Conservation (phyloP, 2,113 vertebrate species). For the Corynorhinus townsendii region DNA sequence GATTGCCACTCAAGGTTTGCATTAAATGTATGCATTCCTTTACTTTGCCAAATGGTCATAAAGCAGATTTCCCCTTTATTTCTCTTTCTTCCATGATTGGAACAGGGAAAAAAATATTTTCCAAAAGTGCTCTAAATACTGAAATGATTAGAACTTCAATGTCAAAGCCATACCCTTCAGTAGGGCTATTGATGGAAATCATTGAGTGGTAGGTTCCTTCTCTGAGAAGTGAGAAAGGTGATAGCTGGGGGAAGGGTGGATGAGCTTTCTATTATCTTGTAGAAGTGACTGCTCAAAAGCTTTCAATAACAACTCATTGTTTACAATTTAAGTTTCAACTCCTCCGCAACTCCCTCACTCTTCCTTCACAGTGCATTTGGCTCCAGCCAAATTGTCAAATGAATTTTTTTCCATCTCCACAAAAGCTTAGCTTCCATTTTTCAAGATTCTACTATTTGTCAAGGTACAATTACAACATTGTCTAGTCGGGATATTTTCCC, state of each 20-base stretch:
- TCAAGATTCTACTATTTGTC: neutral
- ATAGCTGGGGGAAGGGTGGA: neutral
- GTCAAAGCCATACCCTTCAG: neutral
- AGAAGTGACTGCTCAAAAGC: neutral
- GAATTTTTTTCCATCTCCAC: neutral
- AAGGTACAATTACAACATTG: neutral
- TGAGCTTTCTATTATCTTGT: neutral
- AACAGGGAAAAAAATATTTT: neutral
- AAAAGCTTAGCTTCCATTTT: neutral
- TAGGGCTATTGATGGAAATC: neutral
- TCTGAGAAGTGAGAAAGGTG: neutral
- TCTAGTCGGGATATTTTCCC: neutral
- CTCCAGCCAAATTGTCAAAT: neutral
- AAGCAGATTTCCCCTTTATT: neutral
- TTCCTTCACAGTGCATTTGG: neutral
- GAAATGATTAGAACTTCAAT: neutral
- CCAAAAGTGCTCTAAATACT: neutral
- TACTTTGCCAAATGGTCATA: neutral
- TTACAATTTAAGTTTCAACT: neutral
- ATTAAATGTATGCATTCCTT: neutral
- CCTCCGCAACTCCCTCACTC: rapidly evolving
- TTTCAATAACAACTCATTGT: neutral
- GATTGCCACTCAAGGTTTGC: neutral
- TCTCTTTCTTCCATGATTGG: neutral
- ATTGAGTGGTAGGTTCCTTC: neutral